These are phyloP conservation scores for Epirrhoe alternata DNA, from an alignment of 2,888 invertebrate species.

Conservation along the genomic window DNA sequence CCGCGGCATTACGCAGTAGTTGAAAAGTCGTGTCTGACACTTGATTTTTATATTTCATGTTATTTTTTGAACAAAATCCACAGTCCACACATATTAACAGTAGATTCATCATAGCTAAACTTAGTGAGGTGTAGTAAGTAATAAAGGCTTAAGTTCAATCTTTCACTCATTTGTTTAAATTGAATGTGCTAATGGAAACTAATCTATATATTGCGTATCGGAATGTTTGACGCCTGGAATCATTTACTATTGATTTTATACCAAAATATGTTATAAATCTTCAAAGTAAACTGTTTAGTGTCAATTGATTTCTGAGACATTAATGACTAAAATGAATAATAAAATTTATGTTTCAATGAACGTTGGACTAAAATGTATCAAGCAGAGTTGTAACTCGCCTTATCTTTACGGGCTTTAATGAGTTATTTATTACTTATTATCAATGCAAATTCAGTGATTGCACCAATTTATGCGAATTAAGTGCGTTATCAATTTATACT, in stretches of 20 bases:
- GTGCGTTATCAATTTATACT: not conserved
- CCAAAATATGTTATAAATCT: constrained; percentile 19
- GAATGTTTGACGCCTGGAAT: not conserved
- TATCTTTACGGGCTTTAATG: constrained; percentile 4
- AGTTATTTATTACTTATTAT: not conserved
- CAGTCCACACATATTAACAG: too few relatives aligned
- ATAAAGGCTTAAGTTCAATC: constrained; percentile 7
- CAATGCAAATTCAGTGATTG: constrained; percentile 2
- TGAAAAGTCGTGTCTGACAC: constrained; percentile 17
- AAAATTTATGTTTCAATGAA: constrained; percentile 6
- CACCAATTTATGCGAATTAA: not conserved
- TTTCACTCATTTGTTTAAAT: constrained; percentile 10
- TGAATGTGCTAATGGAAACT: constrained; percentile 23
- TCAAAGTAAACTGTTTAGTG: constrained; percentile 18
- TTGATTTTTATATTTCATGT: too few relatives aligned
- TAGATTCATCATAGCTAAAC: too few relatives aligned
- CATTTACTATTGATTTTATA: constrained; percentile 11
- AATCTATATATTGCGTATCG: constrained; percentile 31
- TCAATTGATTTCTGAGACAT: constrained; percentile 21
- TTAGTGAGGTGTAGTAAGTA: too few relatives aligned
- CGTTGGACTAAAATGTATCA: not conserved
- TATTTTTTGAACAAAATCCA: too few relatives aligned
- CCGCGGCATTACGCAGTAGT: not conserved
- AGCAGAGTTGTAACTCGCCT: not conserved
- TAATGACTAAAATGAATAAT: constrained; percentile 3